phyloP scores from a whole-genome alignment of 2,888 invertebrate species.

The Cephus spinipes region DNA sequence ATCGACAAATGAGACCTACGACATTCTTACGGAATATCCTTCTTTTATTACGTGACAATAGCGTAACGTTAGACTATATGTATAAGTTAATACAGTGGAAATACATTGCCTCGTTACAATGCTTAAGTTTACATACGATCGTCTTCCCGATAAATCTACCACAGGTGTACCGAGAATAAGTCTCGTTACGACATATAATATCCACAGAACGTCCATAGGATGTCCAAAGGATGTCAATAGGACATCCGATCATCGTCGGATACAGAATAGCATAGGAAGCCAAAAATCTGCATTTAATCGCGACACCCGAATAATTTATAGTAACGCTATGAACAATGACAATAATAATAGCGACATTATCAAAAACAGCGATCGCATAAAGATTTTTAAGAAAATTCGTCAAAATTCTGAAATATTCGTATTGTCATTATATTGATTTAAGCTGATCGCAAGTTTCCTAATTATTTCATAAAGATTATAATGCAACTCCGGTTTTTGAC shows the following conservation, averaged over 20 bases:
- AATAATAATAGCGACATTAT: background rate
- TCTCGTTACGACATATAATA: background rate
- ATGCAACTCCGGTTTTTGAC: background rate
- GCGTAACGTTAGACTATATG: constrained; percentile 13
- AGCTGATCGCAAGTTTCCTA: background rate
- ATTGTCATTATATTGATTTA: constrained; percentile 23
- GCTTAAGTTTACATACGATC: constrained; percentile 17
- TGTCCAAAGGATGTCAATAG: background rate
- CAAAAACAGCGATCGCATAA: background rate
- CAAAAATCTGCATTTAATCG: background rate
- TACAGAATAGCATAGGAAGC: background rate
- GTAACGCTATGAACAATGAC: background rate
- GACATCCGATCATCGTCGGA: background rate
- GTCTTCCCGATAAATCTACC: constrained; percentile 4
- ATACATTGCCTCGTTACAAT: constrained; percentile 20
- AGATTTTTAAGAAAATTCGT: constrained; percentile 9
- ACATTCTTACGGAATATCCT: background rate
- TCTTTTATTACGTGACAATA: constrained; percentile 5
- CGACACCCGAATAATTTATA: background rate
- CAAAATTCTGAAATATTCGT: constrained; percentile 21
- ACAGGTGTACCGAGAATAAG: background rate
- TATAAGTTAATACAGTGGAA: constrained; percentile 22
- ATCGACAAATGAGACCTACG: background rate
- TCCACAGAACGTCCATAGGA: background rate
- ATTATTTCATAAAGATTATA: background rate